phyloP scores from a whole-genome alignment of 2,888 invertebrate genomes.

The Drosophila melanosoma region DNA sequence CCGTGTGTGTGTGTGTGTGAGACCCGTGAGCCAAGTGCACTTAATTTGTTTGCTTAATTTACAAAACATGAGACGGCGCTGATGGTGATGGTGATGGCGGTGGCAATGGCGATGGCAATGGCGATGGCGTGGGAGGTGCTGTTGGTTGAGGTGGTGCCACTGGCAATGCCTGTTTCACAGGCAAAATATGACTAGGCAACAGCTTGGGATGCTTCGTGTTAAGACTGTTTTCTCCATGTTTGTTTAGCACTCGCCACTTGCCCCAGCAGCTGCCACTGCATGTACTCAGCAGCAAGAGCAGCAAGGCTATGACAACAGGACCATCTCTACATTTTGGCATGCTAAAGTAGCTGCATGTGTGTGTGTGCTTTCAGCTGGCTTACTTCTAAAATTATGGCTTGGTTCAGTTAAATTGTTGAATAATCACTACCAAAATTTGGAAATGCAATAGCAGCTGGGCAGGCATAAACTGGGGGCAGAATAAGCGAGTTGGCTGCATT shows the following conservation, averaged over 20 bases:
- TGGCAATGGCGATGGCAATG: not conserved
- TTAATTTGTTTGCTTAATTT: constrained; percentile 83
- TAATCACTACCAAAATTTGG: constrained; percentile 26
- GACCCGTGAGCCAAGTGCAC: constrained; percentile 76
- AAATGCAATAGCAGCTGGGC: not conserved
- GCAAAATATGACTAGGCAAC: constrained; percentile 15
- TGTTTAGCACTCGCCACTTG: constrained; percentile 61
- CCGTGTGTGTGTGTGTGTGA: constrained; percentile 37
- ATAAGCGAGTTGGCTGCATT: constrained; percentile 25
- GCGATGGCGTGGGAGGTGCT: constrained; percentile 5
- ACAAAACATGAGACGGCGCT: constrained; percentile 73
- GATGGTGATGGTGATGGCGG: constrained; percentile 4
- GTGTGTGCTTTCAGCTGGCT: constrained; percentile 20
- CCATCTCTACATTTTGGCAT: constrained; percentile 23
- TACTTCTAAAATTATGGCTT: constrained; percentile 56
- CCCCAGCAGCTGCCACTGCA: constrained; percentile 60
- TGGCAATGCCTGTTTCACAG: constrained; percentile 7
- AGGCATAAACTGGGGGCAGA: constrained; percentile 24
- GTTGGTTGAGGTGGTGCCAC: not conserved
- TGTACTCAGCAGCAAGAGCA: constrained; percentile 46
- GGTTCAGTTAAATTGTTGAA: constrained; percentile 33
- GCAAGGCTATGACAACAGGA: constrained; percentile 49
- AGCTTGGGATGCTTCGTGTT: constrained; percentile 30
- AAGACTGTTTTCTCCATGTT: constrained; percentile 54
- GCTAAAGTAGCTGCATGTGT: constrained; percentile 10